Conservation (phyloP, 2,113 vertebrate genomes). For the Petromus typicus region DNA sequence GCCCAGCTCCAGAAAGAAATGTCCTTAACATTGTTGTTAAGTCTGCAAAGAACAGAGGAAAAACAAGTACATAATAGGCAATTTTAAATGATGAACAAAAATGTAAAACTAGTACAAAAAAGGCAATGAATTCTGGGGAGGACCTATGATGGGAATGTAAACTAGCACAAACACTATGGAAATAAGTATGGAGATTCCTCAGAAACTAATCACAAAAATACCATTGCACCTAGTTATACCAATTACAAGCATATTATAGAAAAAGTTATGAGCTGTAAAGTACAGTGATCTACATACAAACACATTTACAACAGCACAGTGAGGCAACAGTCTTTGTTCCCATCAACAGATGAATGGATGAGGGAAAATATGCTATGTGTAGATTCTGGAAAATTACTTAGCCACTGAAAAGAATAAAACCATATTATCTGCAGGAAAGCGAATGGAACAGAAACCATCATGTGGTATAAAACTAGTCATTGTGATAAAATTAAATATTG, state of each 20-base stretch:
- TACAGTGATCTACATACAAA: not conserved
- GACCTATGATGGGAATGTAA: not conserved
- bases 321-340: not conserved
- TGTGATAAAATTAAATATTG: not conserved
- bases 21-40: rapidly evolving
- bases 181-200: not conserved
- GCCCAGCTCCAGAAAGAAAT: not conserved
- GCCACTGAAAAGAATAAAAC: not conserved
- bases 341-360: not conserved
- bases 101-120: not conserved
- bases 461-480: not conserved
- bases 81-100: not conserved
- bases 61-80: not conserved
- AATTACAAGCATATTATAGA: not conserved
- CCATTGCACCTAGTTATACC: not conserved
- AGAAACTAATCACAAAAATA: not conserved
- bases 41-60: not conserved
- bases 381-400: not conserved
- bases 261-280: not conserved
- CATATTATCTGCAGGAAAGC: not conserved
- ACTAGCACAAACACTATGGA: not conserved
- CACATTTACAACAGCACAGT: not conserved
- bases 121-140: not conserved
- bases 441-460: not conserved
- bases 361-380: not conserved